These are phyloP conservation scores for Parnassius apollo DNA, from an alignment of 2,888 invertebrate species.

Conservation along the genomic window DNA sequence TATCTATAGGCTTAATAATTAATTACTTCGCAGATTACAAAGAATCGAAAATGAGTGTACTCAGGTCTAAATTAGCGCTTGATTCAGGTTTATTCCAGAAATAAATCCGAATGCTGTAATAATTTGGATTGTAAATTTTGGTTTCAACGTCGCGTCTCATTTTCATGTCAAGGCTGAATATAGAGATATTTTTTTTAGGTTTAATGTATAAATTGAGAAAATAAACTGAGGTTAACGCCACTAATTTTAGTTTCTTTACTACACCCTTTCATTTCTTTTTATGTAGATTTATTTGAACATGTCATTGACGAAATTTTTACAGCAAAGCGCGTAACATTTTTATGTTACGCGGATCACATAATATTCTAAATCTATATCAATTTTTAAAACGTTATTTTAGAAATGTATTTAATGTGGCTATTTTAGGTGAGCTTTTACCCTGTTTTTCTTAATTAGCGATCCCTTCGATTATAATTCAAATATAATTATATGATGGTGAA, in stretches of 20 bases:
- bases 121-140: conserved; percentile 28
- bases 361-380: neutral
- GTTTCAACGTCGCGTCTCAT: conserved; percentile 21
- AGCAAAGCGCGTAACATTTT: neutral
- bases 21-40: conserved; percentile 12
- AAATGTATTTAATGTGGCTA: neutral
- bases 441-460: conserved; percentile 10
- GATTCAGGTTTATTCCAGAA: conserved; percentile 21
- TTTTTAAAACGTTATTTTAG: neutral
- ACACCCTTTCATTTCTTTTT: no score
- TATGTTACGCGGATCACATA: neutral
- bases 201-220: conserved; percentile 18
- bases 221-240: neutral
- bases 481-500: conserved; percentile 31
- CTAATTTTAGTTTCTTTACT: no score
- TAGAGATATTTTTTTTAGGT: conserved; percentile 22
- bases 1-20: conserved; percentile 13
- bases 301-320: neutral
- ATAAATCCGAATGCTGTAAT: conserved; percentile 27
- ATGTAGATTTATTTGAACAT: neutral
- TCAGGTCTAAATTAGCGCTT: conserved; percentile 21
- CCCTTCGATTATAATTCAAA: conserved; percentile 29
- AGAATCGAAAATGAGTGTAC: conserved; percentile 6
- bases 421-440: conserved; percentile 5
- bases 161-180: conserved; percentile 23